Evolutionary conservation across 2,113 vertebrate genomes (phyloP), one percentile per base, ranked within the genome.

Genomic region (Mixornis gularis): DNA sequence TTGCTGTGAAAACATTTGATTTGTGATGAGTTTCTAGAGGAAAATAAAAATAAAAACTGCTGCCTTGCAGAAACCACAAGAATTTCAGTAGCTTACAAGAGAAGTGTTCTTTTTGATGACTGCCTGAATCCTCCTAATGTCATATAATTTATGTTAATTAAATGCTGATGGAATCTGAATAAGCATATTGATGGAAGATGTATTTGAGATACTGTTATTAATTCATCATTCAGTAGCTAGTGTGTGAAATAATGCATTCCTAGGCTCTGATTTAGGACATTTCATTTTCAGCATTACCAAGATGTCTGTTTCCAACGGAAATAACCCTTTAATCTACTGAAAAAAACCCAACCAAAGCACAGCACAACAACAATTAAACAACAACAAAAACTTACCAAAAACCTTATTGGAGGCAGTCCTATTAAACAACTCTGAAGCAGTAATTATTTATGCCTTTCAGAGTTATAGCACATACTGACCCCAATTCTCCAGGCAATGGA

Each of bases 91-190:
- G 79, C 63, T 79, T 72, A 34, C 25, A 69, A 81, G 58, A 73
- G 64, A 87, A 69, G 32, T 55, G 56, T 63, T 82, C 65, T 78
- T 96, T 87, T 70, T 90, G 86, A 85, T 94, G 87, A 80, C 74
- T 94, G 74, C 70, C 64, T 87, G 85, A 79, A 92, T 92, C 85
- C 20, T 90, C 22, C 78, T 93, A 56, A 10, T 94, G 82, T 95
- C 71, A 85, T 80, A 59, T 95, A 92, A 96, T 94, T 95, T 96
- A 92, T 95, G 90, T 90, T 96, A 96, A 96, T 96, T 95, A 95
- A 96, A 95, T 95, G 95, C 95, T 93, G 96, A 96, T 95, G 81
- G 92, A 64, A 88, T 92, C 78, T 89, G 93, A 94, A 94, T 85
- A 62, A 95, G 83, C 88, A 96, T 93, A 94, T 92, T 96, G 96